phyloP scores from a whole-genome alignment of 2,888 invertebrate species.

The Spilosoma lubricipeda region DNA sequence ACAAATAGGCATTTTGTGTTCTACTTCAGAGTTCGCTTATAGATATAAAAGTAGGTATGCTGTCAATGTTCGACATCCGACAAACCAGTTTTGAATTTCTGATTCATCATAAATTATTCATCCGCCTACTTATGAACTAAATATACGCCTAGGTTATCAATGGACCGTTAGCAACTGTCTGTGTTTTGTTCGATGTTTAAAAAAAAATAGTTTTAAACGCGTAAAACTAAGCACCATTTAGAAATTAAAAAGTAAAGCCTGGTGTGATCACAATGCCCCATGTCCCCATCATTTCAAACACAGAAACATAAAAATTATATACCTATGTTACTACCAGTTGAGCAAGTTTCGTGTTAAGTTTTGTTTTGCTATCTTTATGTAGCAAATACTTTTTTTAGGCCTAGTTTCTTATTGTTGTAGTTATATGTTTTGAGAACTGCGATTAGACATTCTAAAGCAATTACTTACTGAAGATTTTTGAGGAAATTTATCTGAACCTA shows the following conservation, averaged over 20 bases:
- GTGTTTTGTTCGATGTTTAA: background rate
- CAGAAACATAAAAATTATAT: background rate
- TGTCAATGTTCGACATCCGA: conserved; percentile 59
- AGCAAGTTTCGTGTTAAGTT: background rate
- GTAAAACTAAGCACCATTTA: background rate
- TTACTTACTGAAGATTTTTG: background rate
- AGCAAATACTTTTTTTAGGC: background rate
- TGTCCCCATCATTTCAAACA: background rate
- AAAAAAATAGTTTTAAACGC: background rate
- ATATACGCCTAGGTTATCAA: conserved; percentile 9
- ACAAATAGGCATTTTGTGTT: conserved; percentile 44
- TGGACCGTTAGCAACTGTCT: background rate
- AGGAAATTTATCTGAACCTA: too few relatives aligned
- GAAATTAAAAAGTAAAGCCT: background rate
- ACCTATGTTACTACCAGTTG: background rate
- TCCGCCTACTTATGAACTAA: conserved; percentile 39
- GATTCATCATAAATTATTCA: conserved; percentile 69
- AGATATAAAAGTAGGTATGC: conserved; percentile 21
- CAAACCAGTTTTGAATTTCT: conserved; percentile 73
- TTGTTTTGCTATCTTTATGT: background rate
- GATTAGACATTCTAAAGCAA: background rate
- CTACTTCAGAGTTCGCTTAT: conserved; percentile 59
- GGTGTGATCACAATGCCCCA: background rate
- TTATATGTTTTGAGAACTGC: background rate
- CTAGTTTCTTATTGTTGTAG: background rate